A percentile compares a stretch with the other conserved stretches of the same genome.
phyloP scores from a whole-genome alignment of 1,140 invertebrate species.

The Brachionus plicatilis region DNA sequence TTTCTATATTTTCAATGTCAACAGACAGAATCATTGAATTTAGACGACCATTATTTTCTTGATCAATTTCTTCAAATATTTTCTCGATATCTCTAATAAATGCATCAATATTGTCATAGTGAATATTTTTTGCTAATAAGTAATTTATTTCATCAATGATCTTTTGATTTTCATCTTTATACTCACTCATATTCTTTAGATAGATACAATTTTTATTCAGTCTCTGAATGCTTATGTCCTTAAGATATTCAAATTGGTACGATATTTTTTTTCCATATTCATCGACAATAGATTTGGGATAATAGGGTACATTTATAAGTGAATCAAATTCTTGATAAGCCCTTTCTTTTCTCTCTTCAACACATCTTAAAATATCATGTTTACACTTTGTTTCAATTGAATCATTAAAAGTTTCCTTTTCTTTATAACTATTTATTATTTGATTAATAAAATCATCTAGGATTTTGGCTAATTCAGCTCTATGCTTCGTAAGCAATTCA shows the following conservation, averaged over 20 bases:
- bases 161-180: background rate
- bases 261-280: background rate
- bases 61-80: background rate
- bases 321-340: background rate
- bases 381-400: background rate
- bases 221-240: background rate
- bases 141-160: background rate
- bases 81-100: background rate
- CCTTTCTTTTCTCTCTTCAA: background rate
- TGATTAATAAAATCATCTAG: background rate
- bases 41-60: background rate
- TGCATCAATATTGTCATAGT: background rate
- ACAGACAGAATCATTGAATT: too few species aligned
- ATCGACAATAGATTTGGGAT: background rate
- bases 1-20: background rate
- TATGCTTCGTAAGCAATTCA: background rate
- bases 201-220: background rate
- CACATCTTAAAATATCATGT: background rate
- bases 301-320: background rate
- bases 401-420: background rate
- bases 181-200: background rate
- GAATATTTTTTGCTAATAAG: background rate
- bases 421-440: background rate
- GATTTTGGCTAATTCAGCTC: background rate
- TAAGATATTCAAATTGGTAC: background rate